Evolutionary conservation across 2,113 vertebrate species (phyloP).

Genomic region (Pogona vitticeps): DNA sequence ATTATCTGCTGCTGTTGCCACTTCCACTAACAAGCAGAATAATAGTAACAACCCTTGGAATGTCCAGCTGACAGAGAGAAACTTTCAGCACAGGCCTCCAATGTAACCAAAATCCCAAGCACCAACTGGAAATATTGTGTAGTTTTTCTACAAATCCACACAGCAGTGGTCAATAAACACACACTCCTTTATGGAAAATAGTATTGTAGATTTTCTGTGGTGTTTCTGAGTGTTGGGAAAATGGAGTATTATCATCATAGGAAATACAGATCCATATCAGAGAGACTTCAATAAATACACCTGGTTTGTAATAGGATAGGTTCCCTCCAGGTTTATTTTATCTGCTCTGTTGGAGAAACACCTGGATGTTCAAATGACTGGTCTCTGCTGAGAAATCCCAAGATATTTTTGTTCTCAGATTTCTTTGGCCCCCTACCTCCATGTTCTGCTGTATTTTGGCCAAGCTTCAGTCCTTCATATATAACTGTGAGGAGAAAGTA

Average conservation of each 20-base stretch:
- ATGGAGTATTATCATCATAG: constrained; percentile 50
- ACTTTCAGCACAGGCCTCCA: constrained; percentile 41
- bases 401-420: constrained; percentile 46
- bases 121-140: constrained; percentile 51
- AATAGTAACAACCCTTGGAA: constrained; percentile 40
- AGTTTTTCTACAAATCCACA: constrained; percentile 66
- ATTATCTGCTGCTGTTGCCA: background rate
- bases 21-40: background rate
- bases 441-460: constrained; percentile 48
- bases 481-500: constrained; percentile 56
- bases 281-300: constrained; percentile 42
- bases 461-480: background rate
- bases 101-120: constrained; percentile 33
- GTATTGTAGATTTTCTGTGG: constrained; percentile 53
- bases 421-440: constrained; percentile 31
- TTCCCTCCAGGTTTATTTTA: constrained; percentile 52
- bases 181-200: constrained; percentile 65
- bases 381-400: constrained; percentile 33
- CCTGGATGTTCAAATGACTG: constrained; percentile 30
- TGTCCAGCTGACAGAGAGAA: constrained; percentile 55
- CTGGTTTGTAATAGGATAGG: constrained; percentile 28
- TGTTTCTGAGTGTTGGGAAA: constrained; percentile 57
- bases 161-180: constrained; percentile 3
- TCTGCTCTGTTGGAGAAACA: constrained; percentile 61
- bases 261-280: constrained; percentile 56